Percentiles rank a stretch among this genome's conserved stretches.
Conservation (phyloP, 2,113 vertebrate genomes). For the Pelodiscus sinensis region DNA sequence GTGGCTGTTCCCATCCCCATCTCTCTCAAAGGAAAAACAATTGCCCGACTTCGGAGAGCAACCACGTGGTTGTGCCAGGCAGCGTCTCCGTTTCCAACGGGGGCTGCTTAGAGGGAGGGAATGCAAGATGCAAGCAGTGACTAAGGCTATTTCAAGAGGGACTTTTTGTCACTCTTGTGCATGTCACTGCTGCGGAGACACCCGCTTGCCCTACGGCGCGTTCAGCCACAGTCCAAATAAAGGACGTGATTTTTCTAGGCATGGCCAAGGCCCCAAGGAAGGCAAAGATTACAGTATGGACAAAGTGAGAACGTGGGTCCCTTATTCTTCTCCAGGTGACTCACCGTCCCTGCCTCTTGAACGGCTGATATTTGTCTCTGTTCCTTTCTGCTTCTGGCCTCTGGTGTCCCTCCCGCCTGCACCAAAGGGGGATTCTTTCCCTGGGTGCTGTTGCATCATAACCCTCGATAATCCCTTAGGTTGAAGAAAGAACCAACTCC, state of each 20-base stretch:
- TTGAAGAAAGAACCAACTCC: too few relatives aligned
- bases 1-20: not conserved
- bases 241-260: not conserved
- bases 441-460: too few relatives aligned
- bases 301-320: too few relatives aligned
- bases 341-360: too few relatives aligned
- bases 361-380: too few relatives aligned
- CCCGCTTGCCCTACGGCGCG: not conserved
- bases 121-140: not conserved
- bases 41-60: not conserved
- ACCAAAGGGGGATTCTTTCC: too few relatives aligned
- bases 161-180: not conserved
- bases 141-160: not conserved
- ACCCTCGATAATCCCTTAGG: too few relatives aligned
- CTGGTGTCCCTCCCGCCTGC: too few relatives aligned
- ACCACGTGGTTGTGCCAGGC: not conserved
- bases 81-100: not conserved
- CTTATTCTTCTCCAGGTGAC: too few relatives aligned
- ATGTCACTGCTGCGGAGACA: not conserved
- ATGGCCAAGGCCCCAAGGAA: not conserved
- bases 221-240: not conserved
- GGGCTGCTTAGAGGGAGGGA: not conserved
- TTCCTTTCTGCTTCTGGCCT: too few relatives aligned
- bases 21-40: conserved; percentile 31
- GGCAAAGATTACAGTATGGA: not conserved